A percentile compares a stretch with the other conserved stretches of the same genome.
These are phyloP conservation scores for Phrynocephalus guinanensis DNA, from an alignment of 2,797 vertebrate genomes.

Conservation along the genomic window DNA sequence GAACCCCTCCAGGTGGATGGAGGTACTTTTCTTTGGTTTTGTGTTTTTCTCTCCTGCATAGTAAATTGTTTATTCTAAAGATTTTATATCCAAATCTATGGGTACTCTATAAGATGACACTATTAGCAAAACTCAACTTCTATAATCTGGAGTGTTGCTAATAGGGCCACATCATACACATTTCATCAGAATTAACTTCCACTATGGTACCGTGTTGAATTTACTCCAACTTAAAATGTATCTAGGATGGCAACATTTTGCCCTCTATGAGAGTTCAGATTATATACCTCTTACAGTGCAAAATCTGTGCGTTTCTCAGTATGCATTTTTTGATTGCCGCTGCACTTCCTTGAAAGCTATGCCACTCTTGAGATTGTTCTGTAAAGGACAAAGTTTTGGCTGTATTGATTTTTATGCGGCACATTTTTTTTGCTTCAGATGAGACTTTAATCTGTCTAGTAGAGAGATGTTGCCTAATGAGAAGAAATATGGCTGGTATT, in stretches of 20 bases:
- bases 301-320: background rate
- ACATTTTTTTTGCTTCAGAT: background rate
- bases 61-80: too few species aligned
- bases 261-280: background rate
- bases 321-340: background rate
- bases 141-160: background rate
- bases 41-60: background rate
- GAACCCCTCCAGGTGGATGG: background rate
- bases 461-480: background rate
- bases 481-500: background rate
- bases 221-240: background rate
- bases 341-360: conserved; percentile 1
- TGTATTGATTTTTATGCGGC: conserved; percentile 19
- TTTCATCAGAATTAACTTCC: background rate
- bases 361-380: background rate
- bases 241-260: background rate
- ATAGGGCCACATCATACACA: background rate
- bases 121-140: too few species aligned
- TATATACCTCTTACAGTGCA: background rate
- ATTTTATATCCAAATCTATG: too few species aligned
- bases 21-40: background rate
- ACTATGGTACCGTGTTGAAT: background rate
- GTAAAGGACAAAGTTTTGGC: conserved; percentile 13
- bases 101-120: too few species aligned
- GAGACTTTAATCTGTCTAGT: background rate